Conservation (phyloP, 2,113 vertebrate species). For the Poecilia latipinna region DNA sequence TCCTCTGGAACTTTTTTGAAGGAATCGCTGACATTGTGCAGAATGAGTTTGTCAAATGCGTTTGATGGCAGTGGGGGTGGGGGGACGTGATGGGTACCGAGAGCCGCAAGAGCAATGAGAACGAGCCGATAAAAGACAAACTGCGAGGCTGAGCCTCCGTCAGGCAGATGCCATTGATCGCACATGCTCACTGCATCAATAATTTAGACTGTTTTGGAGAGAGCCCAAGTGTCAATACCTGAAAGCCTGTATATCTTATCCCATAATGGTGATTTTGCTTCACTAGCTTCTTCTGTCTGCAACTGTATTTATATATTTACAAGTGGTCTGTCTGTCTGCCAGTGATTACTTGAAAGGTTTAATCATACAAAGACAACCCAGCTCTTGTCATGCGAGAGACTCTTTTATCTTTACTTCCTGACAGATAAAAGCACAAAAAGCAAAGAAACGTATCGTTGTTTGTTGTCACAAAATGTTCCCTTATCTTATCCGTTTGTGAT, state of each 20-base stretch:
- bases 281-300: not conserved
- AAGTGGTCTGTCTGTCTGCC: constrained; percentile 12
- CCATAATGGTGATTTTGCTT: constrained; percentile 6
- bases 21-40: constrained; percentile 36
- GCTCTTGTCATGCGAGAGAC: constrained; percentile 13
- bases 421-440: constrained; percentile 36
- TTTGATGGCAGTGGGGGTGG: not conserved
- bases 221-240: constrained; percentile 77
- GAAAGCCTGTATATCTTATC: constrained; percentile 68
- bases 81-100: constrained; percentile 31
- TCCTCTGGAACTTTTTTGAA: constrained; percentile 14
- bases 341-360: constrained; percentile 54
- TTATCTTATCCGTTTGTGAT: constrained; percentile 37
- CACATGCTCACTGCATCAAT: constrained; percentile 73
- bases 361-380: constrained; percentile 42
- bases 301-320: constrained; percentile 35
- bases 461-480: constrained; percentile 41
- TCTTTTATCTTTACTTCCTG: constrained; percentile 46
- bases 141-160: constrained; percentile 45
- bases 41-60: constrained; percentile 50
- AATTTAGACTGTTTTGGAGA: constrained; percentile 73
- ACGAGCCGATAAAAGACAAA: constrained; percentile 60
- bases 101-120: constrained; percentile 37
- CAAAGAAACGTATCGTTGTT: constrained; percentile 35
- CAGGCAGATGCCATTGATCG: constrained; percentile 73